Base-by-base conservation (phyloP, 1,140 invertebrate genomes). In the Diorhabda sublineata region DNA sequence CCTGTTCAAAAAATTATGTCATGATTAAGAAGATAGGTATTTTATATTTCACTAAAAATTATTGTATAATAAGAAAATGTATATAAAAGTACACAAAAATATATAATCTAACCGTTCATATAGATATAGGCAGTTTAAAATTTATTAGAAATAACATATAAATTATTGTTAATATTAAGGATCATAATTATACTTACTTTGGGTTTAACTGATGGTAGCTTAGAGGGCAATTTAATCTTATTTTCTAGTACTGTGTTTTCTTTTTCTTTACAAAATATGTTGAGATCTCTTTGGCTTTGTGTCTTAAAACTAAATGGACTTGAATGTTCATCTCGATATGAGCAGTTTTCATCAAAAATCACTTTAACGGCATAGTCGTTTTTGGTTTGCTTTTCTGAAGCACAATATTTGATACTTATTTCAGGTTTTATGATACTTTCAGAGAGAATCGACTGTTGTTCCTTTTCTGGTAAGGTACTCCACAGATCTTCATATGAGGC, bases 231-330 rank as follows among this genome's bases (percentile, higher is more conserved):
- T 52, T 52, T 52, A 3, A n/a, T 52, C 4, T 52, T 52, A 52
- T 52, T 8, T 6, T 52, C 47, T 52, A n/a, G 6, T 8, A 6
- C 6, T 8, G 0, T n/a, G n/a, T n/a, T 52, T 3, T n/a, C 47
- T 52, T 4, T 52, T 52, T 52, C 47, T 52, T 52, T 52, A 4
- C 47, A 8, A 66, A 85, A 80, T 57, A 87, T 76, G 71, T 84
- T 87, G 2, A 92, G 78, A 81, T 92, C 89, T 72, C 91, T 85
- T 78, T 93, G 91, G 44, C 91, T 92, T 75, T 87, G 87, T 0
- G 91, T 92, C 80, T 90, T 89, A 81, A 91, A 92, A 1, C 89
- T 86, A 81, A 93, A 94, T 26, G 91, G 90, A 52, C 87, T 89
- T 0, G 90, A 92, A 77, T 92, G 90, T 77, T 92, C 91, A 78